These are phyloP conservation scores for Myocastor coypus DNA, from an alignment of 2,113 vertebrate genomes.

Conservation along the genomic window DNA sequence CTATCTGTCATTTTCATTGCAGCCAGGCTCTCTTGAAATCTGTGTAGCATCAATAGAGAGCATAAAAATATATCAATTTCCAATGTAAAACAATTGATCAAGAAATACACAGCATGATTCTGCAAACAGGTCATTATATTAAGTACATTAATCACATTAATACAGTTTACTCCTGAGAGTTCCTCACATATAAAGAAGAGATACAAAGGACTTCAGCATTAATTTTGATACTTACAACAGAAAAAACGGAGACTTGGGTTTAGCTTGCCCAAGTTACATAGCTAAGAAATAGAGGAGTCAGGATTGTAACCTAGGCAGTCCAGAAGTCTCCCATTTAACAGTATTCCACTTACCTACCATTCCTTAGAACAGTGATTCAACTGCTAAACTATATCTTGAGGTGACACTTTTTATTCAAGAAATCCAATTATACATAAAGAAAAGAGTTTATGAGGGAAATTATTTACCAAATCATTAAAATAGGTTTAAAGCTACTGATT, in stretches of 20 bases:
- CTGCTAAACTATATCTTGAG: background rate
- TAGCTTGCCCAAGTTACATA: background rate
- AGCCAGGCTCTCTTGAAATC: background rate
- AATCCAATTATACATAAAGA: background rate
- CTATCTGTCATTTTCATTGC: background rate
- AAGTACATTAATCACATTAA: background rate
- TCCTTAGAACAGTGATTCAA: background rate
- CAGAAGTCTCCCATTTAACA: background rate
- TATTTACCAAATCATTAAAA: background rate
- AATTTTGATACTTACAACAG: background rate
- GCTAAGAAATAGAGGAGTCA: background rate
- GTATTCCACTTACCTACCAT: background rate
- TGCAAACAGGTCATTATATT: background rate
- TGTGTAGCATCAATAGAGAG: background rate
- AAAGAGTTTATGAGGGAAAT: background rate
- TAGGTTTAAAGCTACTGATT: background rate
- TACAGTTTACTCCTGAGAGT: background rate
- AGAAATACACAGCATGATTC: background rate
- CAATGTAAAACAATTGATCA: background rate
- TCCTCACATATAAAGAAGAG: background rate
- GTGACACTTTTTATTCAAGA: background rate
- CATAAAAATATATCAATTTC: background rate
- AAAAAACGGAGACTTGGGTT: background rate
- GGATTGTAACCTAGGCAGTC: background rate
- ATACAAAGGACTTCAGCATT: background rate